Base-by-base conservation (phyloP, 2,113 vertebrate genomes). In the Dryoscopus gambensis region DNA sequence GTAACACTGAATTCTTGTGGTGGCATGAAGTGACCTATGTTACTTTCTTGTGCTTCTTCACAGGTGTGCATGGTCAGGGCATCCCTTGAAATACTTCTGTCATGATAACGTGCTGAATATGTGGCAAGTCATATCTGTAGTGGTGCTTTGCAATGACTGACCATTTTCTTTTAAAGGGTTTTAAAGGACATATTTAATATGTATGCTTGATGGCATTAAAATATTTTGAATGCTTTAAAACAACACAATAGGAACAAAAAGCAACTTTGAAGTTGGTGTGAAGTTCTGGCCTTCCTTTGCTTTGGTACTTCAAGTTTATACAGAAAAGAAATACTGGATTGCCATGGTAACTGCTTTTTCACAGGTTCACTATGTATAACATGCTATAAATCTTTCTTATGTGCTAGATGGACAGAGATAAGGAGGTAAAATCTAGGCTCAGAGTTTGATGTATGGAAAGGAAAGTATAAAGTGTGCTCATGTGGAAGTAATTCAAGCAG, bases 261-360 rank as follows among this genome's bases (percentile, higher is more conserved):
- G 12, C 15, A 65, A n/a, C 87, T 96, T 91, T 84, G 93, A 97
- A 97, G 90, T 84, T 68, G 50, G 15, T 11, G 8, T 81, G 35
- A 67, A 84, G 49, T 90, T 94, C 30, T 76, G 35, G 68, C 44
- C 86, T 84, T 89, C 55, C 70, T 91, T 79, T 37, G 69, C 52
- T 69, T 96, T 6, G 14, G 63, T 80, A 44, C 56, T 31, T 77
- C 47, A 67, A 83, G 90, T 96, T 96, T 97, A 89, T 89, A 91
- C n/a, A 84, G 60, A 92, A 91, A 93, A 96, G 49, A 91, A 97
- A 69, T 79, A 77, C 69, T 88, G 44, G 25, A 95, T 98, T 98
- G 91, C 92, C 89, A 85, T 89, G 76, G 94, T 56, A 97, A 98
- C 97, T 87, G 62, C 60, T 93, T 95, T 96, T 93, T 77, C 93